A percentile compares a stretch with the other conserved stretches of the same genome.
Conservation (phyloP, 1,140 invertebrate genomes). For the honey bee (Apis mellifera) region Amel_HAv3.1 CM009935.2:10438001-10438500, state of each 20-base stretch:
- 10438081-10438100: too few relatives aligned
- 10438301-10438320: constrained; percentile 44
- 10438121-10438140: too few relatives aligned
- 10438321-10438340: constrained; percentile 47
- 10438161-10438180: not conserved
- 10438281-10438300: constrained; percentile 56
- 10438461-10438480: not conserved
- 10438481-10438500: not conserved
- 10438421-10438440: constrained; percentile 9
- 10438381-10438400: constrained; percentile 63
- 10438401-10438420: constrained; percentile 52
- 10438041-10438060: too few relatives aligned
- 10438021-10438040: too few relatives aligned
- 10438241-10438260: constrained; percentile 21
- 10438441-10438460: not conserved
- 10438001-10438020: too few relatives aligned
- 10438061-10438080: too few relatives aligned
- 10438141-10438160: too few relatives aligned
- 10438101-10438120: too few relatives aligned
- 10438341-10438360: constrained; percentile 34
- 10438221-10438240: not conserved
- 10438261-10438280: constrained; percentile 45
- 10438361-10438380: constrained; percentile 52
- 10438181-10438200: not conserved
- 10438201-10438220: constrained; percentile 18